phyloP scores from a whole-genome alignment of 2,888 invertebrate genomes.

The Diplazon laetatorius region DNA sequence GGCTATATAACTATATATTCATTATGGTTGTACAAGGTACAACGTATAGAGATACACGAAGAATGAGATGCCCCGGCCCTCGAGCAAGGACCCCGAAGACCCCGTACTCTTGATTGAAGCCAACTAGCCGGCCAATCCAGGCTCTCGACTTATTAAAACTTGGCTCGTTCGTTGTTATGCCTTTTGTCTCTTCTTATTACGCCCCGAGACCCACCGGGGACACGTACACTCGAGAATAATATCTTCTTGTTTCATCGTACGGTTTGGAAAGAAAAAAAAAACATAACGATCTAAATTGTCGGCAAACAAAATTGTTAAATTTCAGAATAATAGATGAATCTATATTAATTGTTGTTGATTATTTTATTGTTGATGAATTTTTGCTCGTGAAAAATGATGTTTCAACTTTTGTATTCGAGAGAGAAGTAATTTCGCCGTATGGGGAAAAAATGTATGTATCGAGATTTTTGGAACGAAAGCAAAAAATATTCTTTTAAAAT shows the following conservation, averaged over 20 bases:
- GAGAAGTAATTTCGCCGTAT: too few relatives aligned
- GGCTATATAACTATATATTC: constrained; percentile 52
- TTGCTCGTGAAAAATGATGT: too few relatives aligned
- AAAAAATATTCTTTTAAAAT: too few relatives aligned
- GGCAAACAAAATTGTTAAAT: not conserved
- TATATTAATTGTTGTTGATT: not conserved
- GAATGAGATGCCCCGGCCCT: constrained; percentile 49
- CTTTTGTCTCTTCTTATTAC: constrained; percentile 79
- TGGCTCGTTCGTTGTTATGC: constrained; percentile 79
- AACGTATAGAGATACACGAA: constrained; percentile 48
- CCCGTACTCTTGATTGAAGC: constrained; percentile 79
- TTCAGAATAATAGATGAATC: not conserved
- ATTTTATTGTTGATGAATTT: too few relatives aligned
- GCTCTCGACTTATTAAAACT: constrained; percentile 78
- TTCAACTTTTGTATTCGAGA: too few relatives aligned
- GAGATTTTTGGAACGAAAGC: too few relatives aligned
- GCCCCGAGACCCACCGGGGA: constrained; percentile 44
- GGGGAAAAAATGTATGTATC: too few relatives aligned
- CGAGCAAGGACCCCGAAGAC: constrained; percentile 70
- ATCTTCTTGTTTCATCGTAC: constrained; percentile 15
- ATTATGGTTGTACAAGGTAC: constrained; percentile 40
- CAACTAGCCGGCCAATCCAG: constrained; percentile 80
- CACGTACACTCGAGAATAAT: constrained; percentile 34
- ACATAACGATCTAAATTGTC: not conserved
- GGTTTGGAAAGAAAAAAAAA: too few relatives aligned